Evolutionary conservation across 2,797 vertebrate species (phyloP), one percentile per base, ranked within the genome.

Genomic region (Novumbra hubbsi): DNA sequence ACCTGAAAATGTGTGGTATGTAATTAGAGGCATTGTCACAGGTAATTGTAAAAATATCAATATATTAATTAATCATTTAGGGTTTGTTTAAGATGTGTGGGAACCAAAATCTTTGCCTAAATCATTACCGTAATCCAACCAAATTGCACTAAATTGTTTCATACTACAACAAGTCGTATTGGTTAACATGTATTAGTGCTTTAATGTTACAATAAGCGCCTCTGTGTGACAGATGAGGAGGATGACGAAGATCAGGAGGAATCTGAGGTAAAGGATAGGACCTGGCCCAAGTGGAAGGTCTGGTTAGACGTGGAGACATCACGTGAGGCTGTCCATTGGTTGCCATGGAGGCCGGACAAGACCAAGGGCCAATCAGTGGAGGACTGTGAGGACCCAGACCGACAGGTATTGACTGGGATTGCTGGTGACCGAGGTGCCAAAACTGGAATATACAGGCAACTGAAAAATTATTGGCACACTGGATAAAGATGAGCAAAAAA

Each of bases 311-410:
- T 96, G 63, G 98, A 99, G 88, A 82, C 89, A 1, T 94, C 93
- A 50, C 95, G 97, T 24, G 97, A 97, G 88, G 91, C 88, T 55
- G 92, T 87, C 77, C 94, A 98, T 7, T 99, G 96, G 96, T 86
- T 95, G 81, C 98, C 98, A 1, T 99, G 97, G 98, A 95, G 95
- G 76, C 96, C 97, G 0, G 97, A 98, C 80, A 96, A 95, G 87
- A 76, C 86, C 63, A 97, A 95, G 87, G 94, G 95, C 79, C 95
- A 98, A 75, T 90, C 93, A 0, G 96, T 96, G 72, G 97, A 98
- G 60, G 97, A 99, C 83, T 99, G 98, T 73, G 98, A 99, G 75
- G 98, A 99, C 81, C 97, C 97, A 0, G 98, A 99, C 90, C 94
- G 97, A 91, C 98, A 99, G 95, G 98, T 95, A 62, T 16, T 21